Evolutionary conservation across 2,888 invertebrate species (phyloP).

Genomic region (Agrochola circellaris): DNA sequence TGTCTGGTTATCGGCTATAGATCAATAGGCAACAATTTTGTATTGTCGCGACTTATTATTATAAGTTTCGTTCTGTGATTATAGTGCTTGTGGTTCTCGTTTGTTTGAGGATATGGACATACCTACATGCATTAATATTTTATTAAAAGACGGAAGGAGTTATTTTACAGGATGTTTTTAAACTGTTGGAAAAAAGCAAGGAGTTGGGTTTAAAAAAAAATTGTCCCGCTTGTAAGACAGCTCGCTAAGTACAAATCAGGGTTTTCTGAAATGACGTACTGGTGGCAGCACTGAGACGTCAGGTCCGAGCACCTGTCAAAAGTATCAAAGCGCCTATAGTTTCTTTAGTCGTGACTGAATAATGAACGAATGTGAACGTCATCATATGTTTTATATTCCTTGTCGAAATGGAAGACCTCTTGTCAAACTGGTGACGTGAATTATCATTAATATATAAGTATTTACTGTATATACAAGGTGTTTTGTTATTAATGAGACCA

Average conservation of each 20-base stretch:
- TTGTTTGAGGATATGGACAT: conserved; percentile 6
- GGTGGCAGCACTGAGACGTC: too few relatives aligned
- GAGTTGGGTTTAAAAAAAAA: neutral
- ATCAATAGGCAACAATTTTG: conserved; percentile 34
- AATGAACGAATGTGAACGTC: too few relatives aligned
- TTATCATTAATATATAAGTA: too few relatives aligned
- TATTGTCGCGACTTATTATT: conserved; percentile 4
- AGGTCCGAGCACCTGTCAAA: too few relatives aligned
- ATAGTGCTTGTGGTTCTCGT: conserved; percentile 1
- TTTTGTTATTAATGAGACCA: too few relatives aligned
- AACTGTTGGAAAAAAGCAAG: neutral
- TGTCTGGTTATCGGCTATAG: conserved; percentile 17
- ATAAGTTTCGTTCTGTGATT: conserved; percentile 14
- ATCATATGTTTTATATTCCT: too few relatives aligned
- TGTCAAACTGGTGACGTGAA: too few relatives aligned
- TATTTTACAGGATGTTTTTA: neutral
- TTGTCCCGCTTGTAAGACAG: neutral
- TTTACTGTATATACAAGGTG: too few relatives aligned
- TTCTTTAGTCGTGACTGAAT: too few relatives aligned
- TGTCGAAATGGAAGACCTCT: too few relatives aligned
- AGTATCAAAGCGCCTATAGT: too few relatives aligned
- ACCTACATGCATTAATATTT: neutral
- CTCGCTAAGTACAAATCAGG: neutral
- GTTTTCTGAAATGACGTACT: too few relatives aligned
- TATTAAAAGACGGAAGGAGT: neutral